phyloP scores from a whole-genome alignment of 2,797 vertebrate genomes.

The Sus cebifrons region DNA sequence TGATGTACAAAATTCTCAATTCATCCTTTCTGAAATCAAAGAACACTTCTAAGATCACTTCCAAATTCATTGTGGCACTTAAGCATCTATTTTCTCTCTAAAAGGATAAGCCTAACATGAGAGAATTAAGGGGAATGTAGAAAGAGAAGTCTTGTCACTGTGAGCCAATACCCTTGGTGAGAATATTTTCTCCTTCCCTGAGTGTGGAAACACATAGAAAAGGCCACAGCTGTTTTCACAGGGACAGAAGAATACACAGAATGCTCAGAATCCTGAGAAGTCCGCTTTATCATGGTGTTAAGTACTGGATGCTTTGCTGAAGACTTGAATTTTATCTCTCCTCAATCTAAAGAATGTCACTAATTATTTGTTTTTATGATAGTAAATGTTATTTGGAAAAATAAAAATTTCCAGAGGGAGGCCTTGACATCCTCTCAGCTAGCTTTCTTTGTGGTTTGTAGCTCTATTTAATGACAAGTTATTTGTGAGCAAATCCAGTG shows the following conservation, averaged over 20 bases:
- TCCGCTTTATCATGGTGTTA: neutral
- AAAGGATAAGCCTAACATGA: slow-evolving; percentile 6
- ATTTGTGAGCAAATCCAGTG: slow-evolving; percentile 32
- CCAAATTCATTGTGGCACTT: neutral
- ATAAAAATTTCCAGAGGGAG: neutral
- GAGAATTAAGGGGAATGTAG: neutral
- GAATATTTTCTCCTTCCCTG: neutral
- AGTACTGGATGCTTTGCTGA: neutral
- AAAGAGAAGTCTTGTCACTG: neutral
- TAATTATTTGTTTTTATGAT: slow-evolving; percentile 48
- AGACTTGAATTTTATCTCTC: slow-evolving; percentile 22
- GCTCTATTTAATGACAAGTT: slow-evolving; percentile 39
- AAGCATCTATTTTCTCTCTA: neutral
- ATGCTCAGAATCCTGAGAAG: neutral
- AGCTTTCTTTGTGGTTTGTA: slow-evolving; percentile 15
- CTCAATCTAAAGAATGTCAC: neutral
- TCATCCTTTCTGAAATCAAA: neutral
- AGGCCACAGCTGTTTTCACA: neutral
- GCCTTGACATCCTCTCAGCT: neutral
- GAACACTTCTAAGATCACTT: neutral
- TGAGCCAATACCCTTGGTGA: neutral
- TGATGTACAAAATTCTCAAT: neutral
- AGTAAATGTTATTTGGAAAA: slow-evolving; percentile 55
- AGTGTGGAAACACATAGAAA: neutral
- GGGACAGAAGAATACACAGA: neutral